Evolutionary conservation across 2,797 vertebrate genomes (phyloP).

Genomic region (Peromyscus eremicus): DNA sequence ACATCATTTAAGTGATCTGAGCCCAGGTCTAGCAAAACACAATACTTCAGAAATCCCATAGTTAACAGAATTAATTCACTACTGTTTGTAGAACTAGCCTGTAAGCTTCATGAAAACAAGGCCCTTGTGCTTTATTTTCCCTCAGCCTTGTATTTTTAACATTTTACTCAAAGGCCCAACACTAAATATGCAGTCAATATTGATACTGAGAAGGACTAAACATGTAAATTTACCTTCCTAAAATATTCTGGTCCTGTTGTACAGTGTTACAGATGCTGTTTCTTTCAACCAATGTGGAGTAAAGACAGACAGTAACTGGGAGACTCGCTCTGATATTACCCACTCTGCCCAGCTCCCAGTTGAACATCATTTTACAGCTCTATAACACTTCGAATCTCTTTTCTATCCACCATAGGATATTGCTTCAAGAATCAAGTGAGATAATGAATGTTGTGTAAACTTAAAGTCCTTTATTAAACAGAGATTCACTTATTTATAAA

Average conservation of each 20-base stretch:
- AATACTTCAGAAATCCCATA: not conserved
- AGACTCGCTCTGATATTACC: not conserved
- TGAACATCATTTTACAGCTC: not conserved
- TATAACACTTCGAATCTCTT: not conserved
- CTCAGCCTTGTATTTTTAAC: not conserved
- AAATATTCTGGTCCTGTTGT: not conserved
- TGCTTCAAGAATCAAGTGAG: slow-evolving; percentile 17
- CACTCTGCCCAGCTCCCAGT: not conserved
- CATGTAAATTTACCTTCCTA: not conserved
- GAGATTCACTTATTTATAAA: slow-evolving; percentile 30
- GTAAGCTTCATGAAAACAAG: not conserved
- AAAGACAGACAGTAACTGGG: too few species aligned
- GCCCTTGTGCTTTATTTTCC: not conserved
- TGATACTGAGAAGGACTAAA: not conserved
- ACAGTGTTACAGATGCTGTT: not conserved
- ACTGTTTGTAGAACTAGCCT: not conserved
- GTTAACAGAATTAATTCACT: not conserved
- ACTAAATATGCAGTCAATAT: not conserved
- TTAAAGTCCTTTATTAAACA: slow-evolving; percentile 8
- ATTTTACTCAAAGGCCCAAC: not conserved
- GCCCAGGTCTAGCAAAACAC: not conserved
- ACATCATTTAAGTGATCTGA: not conserved
- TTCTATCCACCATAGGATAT: not conserved
- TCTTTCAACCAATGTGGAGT: not conserved
- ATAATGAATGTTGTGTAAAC: slow-evolving; percentile 37